These are phyloP conservation scores for Rousettus madagascariensis DNA, from an alignment of 2,797 vertebrate species.

Conservation along the genomic window DNA sequence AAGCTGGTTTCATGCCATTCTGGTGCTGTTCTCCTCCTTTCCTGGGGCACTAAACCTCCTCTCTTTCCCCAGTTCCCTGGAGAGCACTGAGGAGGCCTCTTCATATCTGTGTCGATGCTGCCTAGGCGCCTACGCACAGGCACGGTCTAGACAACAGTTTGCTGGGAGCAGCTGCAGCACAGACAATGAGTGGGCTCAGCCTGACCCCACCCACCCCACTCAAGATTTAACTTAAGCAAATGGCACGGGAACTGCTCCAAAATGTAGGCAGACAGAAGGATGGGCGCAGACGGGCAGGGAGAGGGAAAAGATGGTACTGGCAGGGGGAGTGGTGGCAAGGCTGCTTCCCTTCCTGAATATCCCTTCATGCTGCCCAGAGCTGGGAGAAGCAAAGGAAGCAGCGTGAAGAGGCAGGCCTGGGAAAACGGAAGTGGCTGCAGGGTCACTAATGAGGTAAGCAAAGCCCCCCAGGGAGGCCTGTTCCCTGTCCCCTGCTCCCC, in stretches of 20 bases:
- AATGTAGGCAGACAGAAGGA: constrained; percentile 47
- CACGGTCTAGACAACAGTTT: constrained; percentile 70
- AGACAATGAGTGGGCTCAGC: constrained; percentile 56
- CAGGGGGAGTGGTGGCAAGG: constrained; percentile 30
- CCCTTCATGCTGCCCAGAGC: not conserved
- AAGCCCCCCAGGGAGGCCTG: not conserved
- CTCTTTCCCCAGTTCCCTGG: constrained; percentile 29
- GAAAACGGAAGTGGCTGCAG: not conserved
- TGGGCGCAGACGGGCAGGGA: constrained; percentile 56
- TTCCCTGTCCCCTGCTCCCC: too few relatives aligned
- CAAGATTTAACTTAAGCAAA: constrained; percentile 37
- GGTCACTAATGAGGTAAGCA: not conserved
- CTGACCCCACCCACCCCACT: constrained; percentile 23
- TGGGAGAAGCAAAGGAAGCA: not conserved
- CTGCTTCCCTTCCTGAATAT: constrained; percentile 49
- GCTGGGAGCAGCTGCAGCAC: constrained; percentile 41
- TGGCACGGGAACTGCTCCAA: constrained; percentile 57
- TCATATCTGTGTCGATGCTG: constrained; percentile 25
- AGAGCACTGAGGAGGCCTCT: not conserved
- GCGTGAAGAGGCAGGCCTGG: constrained; percentile 1
- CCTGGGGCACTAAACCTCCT: not conserved
- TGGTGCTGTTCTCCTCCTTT: not conserved
- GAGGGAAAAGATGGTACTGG: constrained; percentile 20
- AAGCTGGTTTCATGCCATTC: not conserved
- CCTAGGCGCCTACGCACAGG: constrained; percentile 20